Conservation (phyloP, 2,888 invertebrate species). For the Scotopteryx bipunctaria region DNA sequence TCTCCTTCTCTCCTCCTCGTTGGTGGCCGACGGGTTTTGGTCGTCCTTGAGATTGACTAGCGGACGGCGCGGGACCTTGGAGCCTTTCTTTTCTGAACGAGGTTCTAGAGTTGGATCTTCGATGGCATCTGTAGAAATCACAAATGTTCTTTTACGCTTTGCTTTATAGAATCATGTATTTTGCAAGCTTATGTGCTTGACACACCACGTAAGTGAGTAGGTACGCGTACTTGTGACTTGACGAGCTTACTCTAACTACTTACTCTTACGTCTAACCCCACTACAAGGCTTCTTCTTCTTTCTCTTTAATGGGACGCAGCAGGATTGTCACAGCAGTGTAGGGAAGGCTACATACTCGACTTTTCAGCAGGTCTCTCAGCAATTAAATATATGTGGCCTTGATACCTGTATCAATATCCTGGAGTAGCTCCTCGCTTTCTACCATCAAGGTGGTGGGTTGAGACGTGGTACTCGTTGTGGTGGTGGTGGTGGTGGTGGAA, state of each 20-base stretch:
- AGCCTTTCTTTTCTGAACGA: conserved; percentile 42
- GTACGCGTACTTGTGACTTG: too few species aligned
- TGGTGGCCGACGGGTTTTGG: conserved; percentile 73
- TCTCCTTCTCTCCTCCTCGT: conserved; percentile 71
- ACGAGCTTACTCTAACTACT: too few species aligned
- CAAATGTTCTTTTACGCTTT: too few species aligned
- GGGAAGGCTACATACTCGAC: conserved; percentile 2
- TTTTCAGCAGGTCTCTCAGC: too few species aligned
- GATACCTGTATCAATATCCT: conserved; percentile 69
- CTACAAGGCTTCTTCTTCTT: too few species aligned
- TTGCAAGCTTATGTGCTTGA: too few species aligned
- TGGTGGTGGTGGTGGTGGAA: conserved; percentile 43
- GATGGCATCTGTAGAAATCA: conserved; percentile 53
- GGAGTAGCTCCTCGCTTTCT: conserved; percentile 66
- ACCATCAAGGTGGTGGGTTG: conserved; percentile 42
- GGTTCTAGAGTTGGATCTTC: conserved; percentile 63
- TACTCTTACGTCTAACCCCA: too few species aligned
- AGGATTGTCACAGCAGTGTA: too few species aligned
- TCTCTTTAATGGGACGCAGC: too few species aligned
- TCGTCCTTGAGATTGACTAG: conserved; percentile 66
- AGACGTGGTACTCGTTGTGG: conserved; percentile 44
- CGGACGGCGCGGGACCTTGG: conserved; percentile 66
- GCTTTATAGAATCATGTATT: too few species aligned
- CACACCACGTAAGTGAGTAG: too few species aligned
- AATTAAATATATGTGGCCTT: too few species aligned